These are phyloP conservation scores for Echiichthys vipera DNA, from an alignment of 2,797 vertebrate genomes.

Conservation along the genomic window DNA sequence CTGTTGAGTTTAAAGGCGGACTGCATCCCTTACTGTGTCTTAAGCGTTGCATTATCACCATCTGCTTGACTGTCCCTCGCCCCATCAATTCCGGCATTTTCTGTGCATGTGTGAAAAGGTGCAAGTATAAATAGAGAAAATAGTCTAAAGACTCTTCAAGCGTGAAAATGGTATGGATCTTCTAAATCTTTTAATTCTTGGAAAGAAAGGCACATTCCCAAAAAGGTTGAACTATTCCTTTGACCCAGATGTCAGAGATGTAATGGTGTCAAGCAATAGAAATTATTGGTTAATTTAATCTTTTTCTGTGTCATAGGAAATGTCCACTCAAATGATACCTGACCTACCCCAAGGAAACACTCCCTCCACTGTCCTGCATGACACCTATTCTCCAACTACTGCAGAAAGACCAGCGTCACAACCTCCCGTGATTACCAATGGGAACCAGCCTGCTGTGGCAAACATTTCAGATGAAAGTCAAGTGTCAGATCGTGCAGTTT, in stretches of 20 bases:
- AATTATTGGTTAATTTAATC: background rate
- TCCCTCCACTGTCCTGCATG: background rate
- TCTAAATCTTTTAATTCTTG: background rate
- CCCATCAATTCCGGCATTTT: no score
- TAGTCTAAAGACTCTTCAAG: no score
- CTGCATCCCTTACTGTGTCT: no score
- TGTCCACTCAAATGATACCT: constrained; percentile 15
- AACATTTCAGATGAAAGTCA: background rate
- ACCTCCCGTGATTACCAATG: background rate
- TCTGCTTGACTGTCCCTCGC: no score
- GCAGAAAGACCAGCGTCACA: background rate
- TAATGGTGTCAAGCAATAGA: background rate
- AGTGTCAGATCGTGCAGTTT: constrained; percentile 16
- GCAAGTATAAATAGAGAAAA: no score
- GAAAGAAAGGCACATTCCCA: background rate
- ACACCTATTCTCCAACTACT: background rate
- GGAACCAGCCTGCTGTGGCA: background rate
- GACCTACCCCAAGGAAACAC: constrained; percentile 15
- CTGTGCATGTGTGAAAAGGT: no score
- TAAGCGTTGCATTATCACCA: no score
- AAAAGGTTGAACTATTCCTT: background rate
- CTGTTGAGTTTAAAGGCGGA: no score
- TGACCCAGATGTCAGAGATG: background rate
- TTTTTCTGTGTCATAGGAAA: constrained; percentile 44
- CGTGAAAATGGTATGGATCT: background rate